A percentile compares a stretch with the other conserved stretches of the same genome.
Conservation (phyloP, 2,113 vertebrate species). For the Chaetodon trifascialis region DNA sequence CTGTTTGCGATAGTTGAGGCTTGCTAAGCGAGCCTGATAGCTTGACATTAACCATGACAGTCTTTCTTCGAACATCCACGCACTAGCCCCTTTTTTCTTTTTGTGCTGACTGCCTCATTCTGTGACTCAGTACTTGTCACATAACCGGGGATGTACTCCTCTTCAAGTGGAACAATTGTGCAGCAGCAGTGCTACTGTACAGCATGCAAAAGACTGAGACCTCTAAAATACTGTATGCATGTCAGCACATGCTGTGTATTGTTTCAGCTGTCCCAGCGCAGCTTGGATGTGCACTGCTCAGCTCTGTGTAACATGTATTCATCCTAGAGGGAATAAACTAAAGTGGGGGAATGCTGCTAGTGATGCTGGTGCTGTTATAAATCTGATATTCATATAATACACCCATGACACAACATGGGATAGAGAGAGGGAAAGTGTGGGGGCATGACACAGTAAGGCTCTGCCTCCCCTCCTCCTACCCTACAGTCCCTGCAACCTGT, state of each 20-base stretch:
- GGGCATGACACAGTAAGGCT: constrained; percentile 21
- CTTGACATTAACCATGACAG: constrained; percentile 24
- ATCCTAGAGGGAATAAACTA: constrained; percentile 26
- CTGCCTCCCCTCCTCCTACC: neutral
- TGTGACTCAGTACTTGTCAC: constrained; percentile 20
- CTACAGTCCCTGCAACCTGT: constrained; percentile 22
- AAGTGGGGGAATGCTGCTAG: constrained; percentile 20
- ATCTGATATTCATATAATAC: constrained; percentile 52
- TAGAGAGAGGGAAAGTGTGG: neutral
- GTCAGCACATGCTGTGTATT: constrained; percentile 26
- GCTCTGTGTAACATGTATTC: constrained; percentile 45
- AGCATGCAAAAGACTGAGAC: constrained; percentile 7
- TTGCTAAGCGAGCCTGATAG: constrained; percentile 3
- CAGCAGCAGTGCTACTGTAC: constrained; percentile 2
- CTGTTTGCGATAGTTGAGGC: constrained; percentile 8
- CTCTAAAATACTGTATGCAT: constrained; percentile 4
- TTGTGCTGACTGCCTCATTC: constrained; percentile 26
- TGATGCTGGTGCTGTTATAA: constrained; percentile 26
- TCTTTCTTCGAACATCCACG: neutral
- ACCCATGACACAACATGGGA: constrained; percentile 28
- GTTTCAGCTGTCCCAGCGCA: constrained; percentile 18
- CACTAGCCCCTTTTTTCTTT: neutral
- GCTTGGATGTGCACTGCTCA: constrained; percentile 38
- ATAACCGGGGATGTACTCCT: neutral
- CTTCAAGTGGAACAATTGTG: constrained; percentile 32